Conservation (phyloP, 2,888 invertebrate species). For the Agrotis segetum region DNA sequence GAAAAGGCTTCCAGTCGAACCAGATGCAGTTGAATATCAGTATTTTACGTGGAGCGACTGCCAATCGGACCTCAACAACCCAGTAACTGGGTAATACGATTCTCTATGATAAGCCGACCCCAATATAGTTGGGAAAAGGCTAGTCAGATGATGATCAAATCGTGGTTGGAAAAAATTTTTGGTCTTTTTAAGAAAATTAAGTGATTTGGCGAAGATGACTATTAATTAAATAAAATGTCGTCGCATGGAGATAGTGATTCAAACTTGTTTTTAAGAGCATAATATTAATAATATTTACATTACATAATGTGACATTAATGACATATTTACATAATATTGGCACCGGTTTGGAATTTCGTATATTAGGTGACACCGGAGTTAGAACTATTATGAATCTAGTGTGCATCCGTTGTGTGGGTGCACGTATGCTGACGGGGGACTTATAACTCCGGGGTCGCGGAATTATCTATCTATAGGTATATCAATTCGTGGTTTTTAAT, state of each 20-base stretch:
- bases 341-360: conserved; percentile 11
- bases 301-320: conserved; percentile 32
- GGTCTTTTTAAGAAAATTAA: not conserved
- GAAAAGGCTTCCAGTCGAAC: too few species aligned
- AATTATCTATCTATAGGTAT: too few species aligned
- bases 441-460: not conserved
- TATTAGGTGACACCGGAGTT: not conserved
- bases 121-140: too few species aligned
- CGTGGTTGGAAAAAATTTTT: too few species aligned
- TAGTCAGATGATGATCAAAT: too few species aligned
- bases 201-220: conserved; percentile 8
- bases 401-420: not conserved
- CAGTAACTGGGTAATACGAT: too few species aligned
- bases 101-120: too few species aligned
- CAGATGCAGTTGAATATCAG: too few species aligned
- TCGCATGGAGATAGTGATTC: conserved; percentile 20
- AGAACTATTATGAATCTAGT: not conserved
- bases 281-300: conserved; percentile 15
- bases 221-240: conserved; percentile 21
- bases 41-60: too few species aligned
- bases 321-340: conserved; percentile 52
- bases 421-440: not conserved
- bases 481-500: too few species aligned
- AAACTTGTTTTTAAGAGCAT: conserved; percentile 37
- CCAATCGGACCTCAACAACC: too few species aligned